A percentile compares a stretch with the other conserved stretches of the same genome.
Evolutionary conservation across 2,888 invertebrate species (phyloP).

Genomic region (Stenodera caucasica): DNA sequence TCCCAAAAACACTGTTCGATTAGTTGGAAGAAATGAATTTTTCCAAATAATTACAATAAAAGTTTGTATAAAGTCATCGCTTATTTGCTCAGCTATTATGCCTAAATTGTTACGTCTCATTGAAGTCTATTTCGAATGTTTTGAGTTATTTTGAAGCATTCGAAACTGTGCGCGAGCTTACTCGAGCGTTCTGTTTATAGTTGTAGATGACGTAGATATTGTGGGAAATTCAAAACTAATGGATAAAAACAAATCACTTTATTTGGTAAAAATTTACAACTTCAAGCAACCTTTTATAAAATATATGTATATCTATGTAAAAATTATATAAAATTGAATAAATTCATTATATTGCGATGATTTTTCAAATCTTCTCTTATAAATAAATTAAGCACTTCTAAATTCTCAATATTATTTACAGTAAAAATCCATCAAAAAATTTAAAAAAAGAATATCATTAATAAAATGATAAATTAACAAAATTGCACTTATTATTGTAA

Average conservation of each 20-base stretch:
- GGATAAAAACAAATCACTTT: conserved; percentile 6
- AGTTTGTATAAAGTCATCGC: no score
- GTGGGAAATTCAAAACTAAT: no score
- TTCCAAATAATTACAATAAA: no score
- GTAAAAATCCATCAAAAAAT: not conserved
- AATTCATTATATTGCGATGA: not conserved
- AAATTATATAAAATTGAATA: not conserved
- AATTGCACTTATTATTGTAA: not conserved
- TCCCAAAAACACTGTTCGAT: no score
- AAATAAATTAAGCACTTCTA: conserved; percentile 3
- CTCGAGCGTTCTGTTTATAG: no score
- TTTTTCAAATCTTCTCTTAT: not conserved
- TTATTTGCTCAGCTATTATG: no score
- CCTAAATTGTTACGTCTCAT: no score
- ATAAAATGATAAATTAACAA: not conserved
- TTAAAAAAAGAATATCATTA: not conserved
- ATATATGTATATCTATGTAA: not conserved
- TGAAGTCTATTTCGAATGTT: no score
- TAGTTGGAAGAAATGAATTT: no score
- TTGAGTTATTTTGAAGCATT: no score
- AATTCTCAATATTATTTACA: not conserved
- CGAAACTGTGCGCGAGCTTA: no score
- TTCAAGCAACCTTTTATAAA: not conserved
- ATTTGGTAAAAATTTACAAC: conserved; percentile 2
- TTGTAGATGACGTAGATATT: no score